phyloP scores from a whole-genome alignment of 1,140 invertebrate species.

The Solenopsis fugax region DNA sequence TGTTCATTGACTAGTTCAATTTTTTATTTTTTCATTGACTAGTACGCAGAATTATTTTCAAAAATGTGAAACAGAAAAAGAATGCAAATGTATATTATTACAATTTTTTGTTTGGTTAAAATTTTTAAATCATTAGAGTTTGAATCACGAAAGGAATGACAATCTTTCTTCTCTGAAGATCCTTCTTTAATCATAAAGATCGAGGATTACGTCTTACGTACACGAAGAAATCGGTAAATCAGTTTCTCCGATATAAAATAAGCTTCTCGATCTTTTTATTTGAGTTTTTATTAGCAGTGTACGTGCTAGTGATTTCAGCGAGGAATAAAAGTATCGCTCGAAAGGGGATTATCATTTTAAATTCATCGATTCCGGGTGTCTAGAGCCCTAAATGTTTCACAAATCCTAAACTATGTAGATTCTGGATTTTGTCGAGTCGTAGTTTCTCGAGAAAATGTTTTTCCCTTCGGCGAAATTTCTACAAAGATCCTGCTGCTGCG shows the following conservation, averaged over 20 bases:
- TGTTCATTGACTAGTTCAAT: no score
- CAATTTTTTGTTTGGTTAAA: background rate
- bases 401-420: slow-evolving; percentile 1
- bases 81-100: background rate
- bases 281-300: background rate
- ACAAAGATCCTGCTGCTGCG: background rate
- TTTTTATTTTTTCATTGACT: no score
- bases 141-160: background rate
- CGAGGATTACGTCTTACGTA: background rate
- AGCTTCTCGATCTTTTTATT: background rate
- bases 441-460: background rate
- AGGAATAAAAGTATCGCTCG: background rate
- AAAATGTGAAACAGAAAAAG: background rate
- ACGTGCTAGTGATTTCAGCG: background rate
- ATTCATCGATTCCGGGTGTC: background rate
- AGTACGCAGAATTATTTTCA: background rate
- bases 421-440: background rate
- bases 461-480: background rate
- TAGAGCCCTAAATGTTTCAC: background rate
- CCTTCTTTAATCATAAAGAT: background rate
- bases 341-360: background rate
- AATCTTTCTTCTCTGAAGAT: background rate
- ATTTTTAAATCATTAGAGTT: background rate
- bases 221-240: background rate
- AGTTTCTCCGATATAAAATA: background rate